phyloP scores from a whole-genome alignment of 2,797 vertebrate species.

The Phoeniculus purpureus region DNA sequence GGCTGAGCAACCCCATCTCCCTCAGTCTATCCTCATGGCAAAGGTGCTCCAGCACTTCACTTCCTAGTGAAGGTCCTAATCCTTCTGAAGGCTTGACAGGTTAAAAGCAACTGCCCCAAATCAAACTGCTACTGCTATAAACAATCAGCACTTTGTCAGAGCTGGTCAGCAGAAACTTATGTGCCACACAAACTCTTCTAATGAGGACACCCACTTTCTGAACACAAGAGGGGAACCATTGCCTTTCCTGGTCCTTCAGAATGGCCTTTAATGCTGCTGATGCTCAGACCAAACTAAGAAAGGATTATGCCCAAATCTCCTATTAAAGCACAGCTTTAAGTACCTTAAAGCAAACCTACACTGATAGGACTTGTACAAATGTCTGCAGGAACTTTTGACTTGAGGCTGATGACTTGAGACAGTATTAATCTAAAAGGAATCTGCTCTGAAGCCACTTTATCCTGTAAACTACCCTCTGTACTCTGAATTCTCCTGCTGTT shows the following conservation, averaged over 20 bases:
- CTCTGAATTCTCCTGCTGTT: not conserved
- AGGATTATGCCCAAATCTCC: not conserved
- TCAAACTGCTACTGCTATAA: not conserved
- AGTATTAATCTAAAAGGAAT: not conserved
- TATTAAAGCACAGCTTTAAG: not conserved
- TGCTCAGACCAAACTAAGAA: not conserved
- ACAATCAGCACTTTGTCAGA: not conserved
- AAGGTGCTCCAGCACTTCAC: too few species aligned
- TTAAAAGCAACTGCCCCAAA: not conserved
- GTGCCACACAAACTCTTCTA: not conserved
- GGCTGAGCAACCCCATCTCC: too few species aligned
- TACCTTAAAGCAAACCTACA: not conserved
- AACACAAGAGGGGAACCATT: not conserved
- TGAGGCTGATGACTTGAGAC: not conserved
- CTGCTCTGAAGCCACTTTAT: not conserved
- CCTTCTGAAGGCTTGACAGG: not conserved
- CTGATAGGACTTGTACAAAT: not conserved
- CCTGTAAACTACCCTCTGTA: not conserved
- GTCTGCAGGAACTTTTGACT: not conserved
- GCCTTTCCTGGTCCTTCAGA: not conserved
- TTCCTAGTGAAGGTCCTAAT: too few species aligned
- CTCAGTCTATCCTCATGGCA: too few species aligned
- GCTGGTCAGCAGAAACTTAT: rapidly evolving
- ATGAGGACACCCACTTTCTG: not conserved
- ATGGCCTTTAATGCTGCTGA: too few species aligned